Base-by-base conservation (phyloP, 2,797 vertebrate species). In the Pangasius djambal region DNA sequence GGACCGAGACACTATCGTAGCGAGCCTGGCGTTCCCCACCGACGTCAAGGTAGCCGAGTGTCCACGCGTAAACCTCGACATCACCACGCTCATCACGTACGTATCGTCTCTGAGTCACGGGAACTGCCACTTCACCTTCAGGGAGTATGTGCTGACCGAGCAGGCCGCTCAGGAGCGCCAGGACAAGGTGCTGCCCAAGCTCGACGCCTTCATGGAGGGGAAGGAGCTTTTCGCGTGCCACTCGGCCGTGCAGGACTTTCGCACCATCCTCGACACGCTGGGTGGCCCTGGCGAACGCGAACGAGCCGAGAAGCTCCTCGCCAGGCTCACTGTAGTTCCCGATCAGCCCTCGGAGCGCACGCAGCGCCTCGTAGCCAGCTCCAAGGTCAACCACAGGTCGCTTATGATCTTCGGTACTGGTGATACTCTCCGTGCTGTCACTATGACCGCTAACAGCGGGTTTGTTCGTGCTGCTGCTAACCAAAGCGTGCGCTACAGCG, bases 361-460 rank as follows among this genome's bases (percentile, higher is more conserved):
- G 48, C 94, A 96, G 91, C 94, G 92, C 86, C 95, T 99, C 52
- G 96, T 95, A 40, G 93, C 95, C 52, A 99, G 98, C 87, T 97
- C 97, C 88, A 99, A 99, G 92, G 97, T 99, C 89, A 99, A 97
- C 85, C 95, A 83, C 4, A 97, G 98, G 85, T 99, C 98, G 0
- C 94, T 99, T 72, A 94, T 96, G 74, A 99, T 99, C 92, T 99
- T 99, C 63, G 98, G 98, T 20, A 99, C 98, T 0, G 98, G 98
- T 34, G 98, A 99, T 93, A 92, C 95, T 0, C 94, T 99, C 84
- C 97, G 94, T 89, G 98, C 98, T 0, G 94, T 99, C 88, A 99
- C 98, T 22, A 97, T 99, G 97, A 99, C 98, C 0, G 98, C 98
- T 9, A 99, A 99, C 90, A 98, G 97, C 55, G 97, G 98, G 25